Conservation (phyloP, 35 echinoderm and acorn worm genomes). For the Ophioderma brevispina region DNA sequence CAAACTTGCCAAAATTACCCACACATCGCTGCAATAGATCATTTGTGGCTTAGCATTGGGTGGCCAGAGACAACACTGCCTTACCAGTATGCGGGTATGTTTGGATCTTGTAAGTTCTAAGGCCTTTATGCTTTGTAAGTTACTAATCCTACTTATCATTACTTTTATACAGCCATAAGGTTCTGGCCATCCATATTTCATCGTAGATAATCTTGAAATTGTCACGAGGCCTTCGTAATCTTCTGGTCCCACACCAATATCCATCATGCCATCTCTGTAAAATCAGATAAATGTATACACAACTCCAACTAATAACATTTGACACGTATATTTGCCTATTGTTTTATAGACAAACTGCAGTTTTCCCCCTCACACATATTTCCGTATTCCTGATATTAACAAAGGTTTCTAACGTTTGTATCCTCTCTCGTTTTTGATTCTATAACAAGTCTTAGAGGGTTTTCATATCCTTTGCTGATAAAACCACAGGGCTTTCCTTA, state of each 20-base stretch:
- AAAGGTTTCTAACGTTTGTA: too few species aligned
- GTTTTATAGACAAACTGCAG: not conserved
- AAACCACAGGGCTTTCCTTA: too few species aligned
- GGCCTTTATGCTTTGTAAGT: too few species aligned
- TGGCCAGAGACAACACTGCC: too few species aligned
- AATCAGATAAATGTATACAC: constrained; percentile 18
- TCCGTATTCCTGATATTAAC: not conserved
- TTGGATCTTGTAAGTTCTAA: too few species aligned
- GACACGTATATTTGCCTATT: constrained; percentile 13
- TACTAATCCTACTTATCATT: too few species aligned
- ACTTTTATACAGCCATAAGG: constrained; percentile 99
- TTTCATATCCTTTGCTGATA: not conserved
- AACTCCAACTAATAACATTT: too few species aligned
- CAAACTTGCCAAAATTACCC: too few species aligned
- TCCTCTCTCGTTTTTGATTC: too few species aligned
- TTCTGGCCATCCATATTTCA: constrained; percentile 97
- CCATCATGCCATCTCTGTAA: constrained; percentile 86
- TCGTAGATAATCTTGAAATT: constrained; percentile 82
- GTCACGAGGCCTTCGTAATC: constrained; percentile 69
- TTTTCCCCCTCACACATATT: not conserved
- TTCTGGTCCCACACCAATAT: constrained; percentile 83
- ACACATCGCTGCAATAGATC: too few species aligned
- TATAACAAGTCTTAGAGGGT: not conserved
- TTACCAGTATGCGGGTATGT: too few species aligned
- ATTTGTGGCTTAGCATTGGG: too few species aligned